phyloP scores from a whole-genome alignment of 37 sponge, comb jelly and placozoan species.

The Theonella swinhoei region DNA sequence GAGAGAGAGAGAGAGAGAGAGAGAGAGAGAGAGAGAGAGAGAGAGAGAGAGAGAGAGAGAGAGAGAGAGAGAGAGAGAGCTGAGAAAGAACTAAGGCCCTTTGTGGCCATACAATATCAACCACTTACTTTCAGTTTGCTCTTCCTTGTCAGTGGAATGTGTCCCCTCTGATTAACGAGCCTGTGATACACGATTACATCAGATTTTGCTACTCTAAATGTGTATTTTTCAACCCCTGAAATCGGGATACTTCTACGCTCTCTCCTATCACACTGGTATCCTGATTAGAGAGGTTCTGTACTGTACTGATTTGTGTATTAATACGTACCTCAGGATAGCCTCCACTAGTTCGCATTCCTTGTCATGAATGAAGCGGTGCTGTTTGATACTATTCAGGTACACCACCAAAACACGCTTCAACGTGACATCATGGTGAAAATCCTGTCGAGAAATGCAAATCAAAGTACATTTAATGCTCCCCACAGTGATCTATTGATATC shows the following conservation, averaged over 20 bases:
- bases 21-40: no score
- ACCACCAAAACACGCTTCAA: constrained; percentile 43
- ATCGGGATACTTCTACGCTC: no score
- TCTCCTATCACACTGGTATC: no score
- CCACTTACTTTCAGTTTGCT: constrained; percentile 57
- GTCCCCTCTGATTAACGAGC: constrained; percentile 47
- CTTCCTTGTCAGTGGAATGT: constrained; percentile 46
- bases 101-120: neutral
- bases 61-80: neutral
- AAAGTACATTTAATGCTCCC: no score
- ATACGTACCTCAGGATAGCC: constrained; percentile 28
- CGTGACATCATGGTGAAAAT: constrained; percentile 64
- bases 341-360: constrained; percentile 36
- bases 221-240: no score
- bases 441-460: constrained; percentile 16
- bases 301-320: no score
- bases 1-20: no score
- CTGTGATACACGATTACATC: no score
- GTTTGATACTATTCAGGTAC: constrained; percentile 44
- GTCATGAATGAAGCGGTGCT: constrained; percentile 27
- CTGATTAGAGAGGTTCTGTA: no score
- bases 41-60: neutral
- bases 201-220: no score
- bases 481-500: no score
- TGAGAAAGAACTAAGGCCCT: neutral